Evolutionary conservation across 2,113 vertebrate genomes (phyloP).

Genomic region (Phainopepla nitens): DNA sequence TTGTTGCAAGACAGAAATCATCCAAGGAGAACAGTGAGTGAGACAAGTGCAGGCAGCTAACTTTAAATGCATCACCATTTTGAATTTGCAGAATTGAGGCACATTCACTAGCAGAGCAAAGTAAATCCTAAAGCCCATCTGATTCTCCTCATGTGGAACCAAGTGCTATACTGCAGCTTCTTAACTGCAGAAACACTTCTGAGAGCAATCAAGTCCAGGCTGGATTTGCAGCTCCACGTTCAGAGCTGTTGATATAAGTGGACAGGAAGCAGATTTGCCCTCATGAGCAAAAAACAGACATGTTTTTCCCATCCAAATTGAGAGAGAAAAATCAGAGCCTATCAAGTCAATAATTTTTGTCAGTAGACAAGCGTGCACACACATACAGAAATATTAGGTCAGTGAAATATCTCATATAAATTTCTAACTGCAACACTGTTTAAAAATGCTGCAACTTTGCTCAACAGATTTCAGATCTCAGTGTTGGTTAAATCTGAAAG

Average conservation of each 20-base stretch:
- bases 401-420: neutral
- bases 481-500: neutral
- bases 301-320: neutral
- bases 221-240: neutral
- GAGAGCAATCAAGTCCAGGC: neutral
- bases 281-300: neutral
- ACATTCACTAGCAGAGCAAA: neutral
- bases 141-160: conserved; percentile 2
- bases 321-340: neutral
- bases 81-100: neutral
- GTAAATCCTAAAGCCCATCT: conserved; percentile 1
- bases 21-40: neutral
- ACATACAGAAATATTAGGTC: neutral
- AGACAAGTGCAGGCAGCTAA: neutral
- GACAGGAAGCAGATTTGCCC: neutral
- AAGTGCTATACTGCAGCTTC: neutral
- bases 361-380: neutral
- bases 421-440: neutral
- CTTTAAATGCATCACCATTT: neutral
- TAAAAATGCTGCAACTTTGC: neutral
- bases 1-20: neutral
- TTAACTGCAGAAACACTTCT: neutral
- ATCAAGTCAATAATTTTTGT: neutral
- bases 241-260: neutral
- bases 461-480: neutral